Evolutionary conservation across 2,888 invertebrate species (phyloP).

Genomic region (Drosophila stalkeri): DNA sequence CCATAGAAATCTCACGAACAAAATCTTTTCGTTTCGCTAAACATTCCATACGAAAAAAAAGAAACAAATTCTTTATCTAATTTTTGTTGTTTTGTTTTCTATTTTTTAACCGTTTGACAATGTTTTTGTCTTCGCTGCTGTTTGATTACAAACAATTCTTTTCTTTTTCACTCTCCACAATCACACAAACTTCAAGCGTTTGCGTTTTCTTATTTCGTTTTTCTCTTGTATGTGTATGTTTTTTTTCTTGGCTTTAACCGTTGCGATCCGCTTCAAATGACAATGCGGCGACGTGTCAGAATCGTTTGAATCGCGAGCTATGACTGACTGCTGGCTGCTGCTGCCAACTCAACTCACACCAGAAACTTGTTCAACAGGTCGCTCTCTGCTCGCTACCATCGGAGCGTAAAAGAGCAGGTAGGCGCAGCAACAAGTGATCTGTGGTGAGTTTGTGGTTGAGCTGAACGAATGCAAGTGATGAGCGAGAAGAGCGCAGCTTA

Average conservation of each 20-base stretch:
- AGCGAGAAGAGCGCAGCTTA: constrained; percentile 8
- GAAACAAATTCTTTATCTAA: constrained; percentile 27
- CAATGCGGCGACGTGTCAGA: constrained; percentile 82
- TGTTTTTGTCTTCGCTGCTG: constrained; percentile 26
- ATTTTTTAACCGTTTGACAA: constrained; percentile 30
- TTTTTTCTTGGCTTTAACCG: constrained; percentile 53
- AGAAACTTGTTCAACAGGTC: constrained; percentile 65
- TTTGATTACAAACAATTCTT: constrained; percentile 54
- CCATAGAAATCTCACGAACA: constrained; percentile 73
- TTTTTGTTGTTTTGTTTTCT: constrained; percentile 19
- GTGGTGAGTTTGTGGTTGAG: constrained; percentile 2
- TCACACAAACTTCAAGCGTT: constrained; percentile 36
- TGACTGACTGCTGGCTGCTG: constrained; percentile 57
- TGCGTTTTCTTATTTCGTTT: constrained; percentile 47
- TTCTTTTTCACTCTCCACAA: constrained; percentile 46
- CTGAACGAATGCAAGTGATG: not conserved
- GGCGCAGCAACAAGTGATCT: constrained; percentile 20
- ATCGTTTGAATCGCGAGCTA: constrained; percentile 81
- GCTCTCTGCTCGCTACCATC: constrained; percentile 36
- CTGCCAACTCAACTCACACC: constrained; percentile 70
- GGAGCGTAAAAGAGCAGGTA: constrained; percentile 52
- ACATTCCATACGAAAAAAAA: constrained; percentile 46
- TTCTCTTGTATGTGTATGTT: constrained; percentile 29
- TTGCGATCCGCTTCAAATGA: constrained; percentile 44
- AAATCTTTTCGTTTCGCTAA: constrained; percentile 65